Evolutionary conservation across 2,888 invertebrate genomes (phyloP).

Genomic region (Eupithecia abbreviata): DNA sequence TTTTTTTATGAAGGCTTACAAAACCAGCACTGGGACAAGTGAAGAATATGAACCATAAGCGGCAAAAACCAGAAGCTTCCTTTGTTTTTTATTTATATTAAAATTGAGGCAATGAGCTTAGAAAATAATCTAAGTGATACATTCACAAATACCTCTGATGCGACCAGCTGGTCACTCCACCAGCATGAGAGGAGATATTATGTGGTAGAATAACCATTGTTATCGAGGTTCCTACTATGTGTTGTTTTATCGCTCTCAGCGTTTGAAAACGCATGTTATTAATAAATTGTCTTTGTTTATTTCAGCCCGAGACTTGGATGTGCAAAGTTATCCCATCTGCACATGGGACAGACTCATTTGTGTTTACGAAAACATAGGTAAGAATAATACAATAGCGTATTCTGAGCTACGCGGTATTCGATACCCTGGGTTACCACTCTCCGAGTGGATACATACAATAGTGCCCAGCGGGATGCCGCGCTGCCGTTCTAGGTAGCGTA

Average conservation of each 20-base stretch:
- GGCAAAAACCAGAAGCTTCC: no score
- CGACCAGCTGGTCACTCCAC: neutral
- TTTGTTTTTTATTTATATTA: neutral
- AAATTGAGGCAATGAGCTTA: neutral
- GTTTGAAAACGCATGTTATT: neutral
- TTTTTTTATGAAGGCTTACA: no score
- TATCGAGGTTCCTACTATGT: neutral
- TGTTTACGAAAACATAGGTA: slow-evolving; percentile 61
- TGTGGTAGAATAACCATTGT: neutral
- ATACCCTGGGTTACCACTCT: no score
- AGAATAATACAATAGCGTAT: slow-evolving; percentile 21
- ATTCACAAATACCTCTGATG: neutral
- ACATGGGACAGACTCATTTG: slow-evolving; percentile 67
- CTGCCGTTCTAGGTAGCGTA: no score
- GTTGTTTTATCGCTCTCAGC: neutral
- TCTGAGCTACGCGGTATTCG: neutral
- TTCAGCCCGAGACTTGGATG: slow-evolving; percentile 55
- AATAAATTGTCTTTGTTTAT: slow-evolving; percentile 29
- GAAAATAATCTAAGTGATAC: neutral
- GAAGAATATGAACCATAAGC: no score
- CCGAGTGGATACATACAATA: neutral
- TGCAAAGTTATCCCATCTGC: slow-evolving; percentile 55
- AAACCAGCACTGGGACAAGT: no score
- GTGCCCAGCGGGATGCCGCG: no score
- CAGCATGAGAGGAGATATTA: neutral